Evolutionary conservation across 2,797 vertebrate genomes (phyloP), one percentile per base, ranked within the genome.

Genomic region (Lepus oiostolus): DNA sequence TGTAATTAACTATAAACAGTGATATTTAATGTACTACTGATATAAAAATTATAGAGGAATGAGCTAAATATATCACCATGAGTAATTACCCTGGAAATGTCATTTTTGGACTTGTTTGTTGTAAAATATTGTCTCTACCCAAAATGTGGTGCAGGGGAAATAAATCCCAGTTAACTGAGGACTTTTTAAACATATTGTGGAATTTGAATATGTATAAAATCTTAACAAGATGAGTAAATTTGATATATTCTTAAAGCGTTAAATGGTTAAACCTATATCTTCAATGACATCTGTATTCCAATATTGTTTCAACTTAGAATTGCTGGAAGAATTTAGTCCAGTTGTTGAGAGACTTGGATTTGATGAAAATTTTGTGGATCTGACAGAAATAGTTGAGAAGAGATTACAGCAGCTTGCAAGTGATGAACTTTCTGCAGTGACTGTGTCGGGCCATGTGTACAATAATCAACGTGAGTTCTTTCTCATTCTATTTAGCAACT

Each of bases 361-460:
- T 95, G 99, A 99, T 94, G 99, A 99, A 97, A 99, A 99, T 98
- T 99, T 99, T 96, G 91, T 99, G 97, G 99, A 99, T 47, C 11
- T 99, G 93, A 99, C 99, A 35, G 98, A 99, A 85, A 93, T 99
- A 52, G 99, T 99, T 14, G 98, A 99, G 93, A 98, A 91, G 70
- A 98, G 98, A 94, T 94, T 99, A 1, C 97, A 96, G 16, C 96
- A 96, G 62, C 92, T 97, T 24, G 77, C 96, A 67, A 97, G 90
- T 9, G 74, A 91, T 4, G 93, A 95, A 1, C 76, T 95, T 16
- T 24, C 96, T 65, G 65, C 60, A 0, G 60, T 98, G 30, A 96
- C 96, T 5, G 98, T 99, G 82, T 98, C 93, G 2, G 99, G 99
- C 87, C 99, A 99, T 0, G 71, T 99, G 63, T 99, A 99, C 96